Percentiles rank a stretch among this genome's conserved stretches.
Conservation (phyloP, 53 echinoderm and acorn worm species). For the Actinopyga echinites region DNA sequence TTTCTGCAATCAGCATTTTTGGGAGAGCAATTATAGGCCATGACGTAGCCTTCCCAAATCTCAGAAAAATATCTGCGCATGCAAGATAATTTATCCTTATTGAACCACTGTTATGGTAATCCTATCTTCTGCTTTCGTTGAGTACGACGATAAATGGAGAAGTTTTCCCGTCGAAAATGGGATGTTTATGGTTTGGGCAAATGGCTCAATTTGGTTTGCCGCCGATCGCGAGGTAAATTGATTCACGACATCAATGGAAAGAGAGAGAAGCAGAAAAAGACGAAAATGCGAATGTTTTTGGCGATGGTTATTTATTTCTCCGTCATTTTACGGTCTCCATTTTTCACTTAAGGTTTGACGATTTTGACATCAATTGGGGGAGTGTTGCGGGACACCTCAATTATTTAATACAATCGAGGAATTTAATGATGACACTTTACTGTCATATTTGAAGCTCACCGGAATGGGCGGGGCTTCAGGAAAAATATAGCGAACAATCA, state of each 20-base stretch:
- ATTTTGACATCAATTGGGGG: too few relatives aligned
- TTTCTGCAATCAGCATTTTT: constrained; percentile 25
- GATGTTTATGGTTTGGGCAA: constrained; percentile 42
- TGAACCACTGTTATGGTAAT: constrained; percentile 37
- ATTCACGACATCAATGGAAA: constrained; percentile 3
- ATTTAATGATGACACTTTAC: too few relatives aligned
- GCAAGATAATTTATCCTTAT: constrained; percentile 36
- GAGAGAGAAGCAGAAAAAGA: not conserved
- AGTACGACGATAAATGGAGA: constrained; percentile 24
- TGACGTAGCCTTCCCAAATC: constrained; percentile 23
- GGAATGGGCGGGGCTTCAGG: too few relatives aligned
- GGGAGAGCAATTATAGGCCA: not conserved
- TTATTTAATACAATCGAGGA: too few relatives aligned
- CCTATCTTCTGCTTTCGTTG: constrained; percentile 21
- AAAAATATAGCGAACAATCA: too few relatives aligned
- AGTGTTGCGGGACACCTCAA: too few relatives aligned
- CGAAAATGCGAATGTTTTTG: not conserved
- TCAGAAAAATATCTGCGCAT: constrained; percentile 26
- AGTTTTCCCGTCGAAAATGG: constrained; percentile 30
- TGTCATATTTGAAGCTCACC: too few relatives aligned
- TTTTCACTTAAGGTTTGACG: constrained; percentile 10
- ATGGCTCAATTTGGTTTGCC: constrained; percentile 35
- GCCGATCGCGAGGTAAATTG: constrained; percentile 29
- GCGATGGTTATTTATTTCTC: constrained; percentile 13
- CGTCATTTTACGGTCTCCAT: constrained; percentile 19